Evolutionary conservation across 2,797 vertebrate genomes (phyloP), one percentile per base, ranked within the genome.

Genomic region (Cephalopachus bancanus): DNA sequence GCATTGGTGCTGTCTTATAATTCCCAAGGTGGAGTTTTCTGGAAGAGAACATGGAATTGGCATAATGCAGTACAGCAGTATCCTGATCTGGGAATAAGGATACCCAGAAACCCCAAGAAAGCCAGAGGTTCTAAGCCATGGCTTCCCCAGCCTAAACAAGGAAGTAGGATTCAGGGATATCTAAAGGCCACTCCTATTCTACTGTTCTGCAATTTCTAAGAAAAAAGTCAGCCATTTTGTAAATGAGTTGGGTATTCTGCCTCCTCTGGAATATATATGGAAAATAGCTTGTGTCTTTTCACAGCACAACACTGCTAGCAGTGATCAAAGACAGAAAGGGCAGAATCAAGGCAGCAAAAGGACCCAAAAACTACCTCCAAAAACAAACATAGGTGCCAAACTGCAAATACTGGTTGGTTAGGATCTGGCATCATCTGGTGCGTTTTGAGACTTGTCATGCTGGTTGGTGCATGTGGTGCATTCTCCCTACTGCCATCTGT

Each of bases 381-480:
- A 87, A 85, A 69, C 28, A 59, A 74, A 93, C 16, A 17, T 60
- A 78, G 33, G 5, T 75, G 53, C 15, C 87, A 51, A 80, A 88
- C 7, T 30, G 44, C 30, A 37, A 28, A 37, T n/a, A 11, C 30
- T 33, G 2, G 51, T 86, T 72, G 64, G 69, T n/a, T 16, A 30
- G 37, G 76, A n/a, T 72, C 67, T 64, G 64, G 80, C 16, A 49
- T 94, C 90, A 86, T 53, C 94, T 92, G 80, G 92, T 72, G 89
- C n/a, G 26, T 78, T 57, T 49, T 71, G 62, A 94, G 55, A 92
- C 15, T 5, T 8, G 30, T 44, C 10, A 28, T 3, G 60, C 37
- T 60, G 51, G 28, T 10, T 59, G 33, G 6, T n/a, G 55, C 59
- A 11, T n/a, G 7, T 14, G 10, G 49, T 53, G 4, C 3, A 4